phyloP scores from a whole-genome alignment of 2,797 vertebrate genomes.

The Notolepis coatsorum region DNA sequence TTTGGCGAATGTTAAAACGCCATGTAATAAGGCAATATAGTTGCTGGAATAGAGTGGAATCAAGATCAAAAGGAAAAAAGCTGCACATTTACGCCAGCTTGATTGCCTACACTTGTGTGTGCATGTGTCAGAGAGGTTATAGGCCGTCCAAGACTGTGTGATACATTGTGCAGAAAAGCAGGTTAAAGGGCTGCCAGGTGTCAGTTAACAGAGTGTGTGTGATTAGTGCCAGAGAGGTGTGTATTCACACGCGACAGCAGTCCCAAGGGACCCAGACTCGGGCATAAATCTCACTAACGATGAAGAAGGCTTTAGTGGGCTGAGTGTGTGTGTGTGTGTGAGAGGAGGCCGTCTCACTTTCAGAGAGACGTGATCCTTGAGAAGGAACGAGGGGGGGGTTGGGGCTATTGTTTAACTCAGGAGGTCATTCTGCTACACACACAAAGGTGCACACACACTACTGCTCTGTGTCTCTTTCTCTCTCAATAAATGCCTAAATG shows the following conservation, averaged over 20 bases:
- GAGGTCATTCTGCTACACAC: not conserved
- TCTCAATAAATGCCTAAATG: slow-evolving; percentile 22
- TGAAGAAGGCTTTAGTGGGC: slow-evolving; percentile 38
- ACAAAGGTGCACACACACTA: slow-evolving; percentile 3
- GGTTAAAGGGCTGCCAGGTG: slow-evolving; percentile 40
- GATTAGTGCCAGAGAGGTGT: slow-evolving; percentile 72
- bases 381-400: not conserved
- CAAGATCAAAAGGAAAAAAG: not conserved
- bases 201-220: slow-evolving; percentile 59
- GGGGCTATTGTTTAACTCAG: slow-evolving; percentile 9
- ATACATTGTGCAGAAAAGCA: slow-evolving; percentile 19
- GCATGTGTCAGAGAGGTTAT: slow-evolving; percentile 16
- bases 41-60: not conserved
- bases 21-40: too few species aligned
- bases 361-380: not conserved
- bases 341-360: not conserved
- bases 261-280: slow-evolving; percentile 34
- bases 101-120: not conserved
- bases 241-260: slow-evolving; percentile 59
- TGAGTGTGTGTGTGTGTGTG: slow-evolving; percentile 12
- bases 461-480: not conserved
- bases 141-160: slow-evolving; percentile 10
- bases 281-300: slow-evolving; percentile 72
- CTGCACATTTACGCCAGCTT: not conserved
- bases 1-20: too few species aligned